Percentiles rank a stretch among this genome's conserved stretches.
These are phyloP conservation scores for Caenorhabditis brenneri DNA, from an alignment of 1,140 invertebrate genomes.

Conservation along the genomic window DNA sequence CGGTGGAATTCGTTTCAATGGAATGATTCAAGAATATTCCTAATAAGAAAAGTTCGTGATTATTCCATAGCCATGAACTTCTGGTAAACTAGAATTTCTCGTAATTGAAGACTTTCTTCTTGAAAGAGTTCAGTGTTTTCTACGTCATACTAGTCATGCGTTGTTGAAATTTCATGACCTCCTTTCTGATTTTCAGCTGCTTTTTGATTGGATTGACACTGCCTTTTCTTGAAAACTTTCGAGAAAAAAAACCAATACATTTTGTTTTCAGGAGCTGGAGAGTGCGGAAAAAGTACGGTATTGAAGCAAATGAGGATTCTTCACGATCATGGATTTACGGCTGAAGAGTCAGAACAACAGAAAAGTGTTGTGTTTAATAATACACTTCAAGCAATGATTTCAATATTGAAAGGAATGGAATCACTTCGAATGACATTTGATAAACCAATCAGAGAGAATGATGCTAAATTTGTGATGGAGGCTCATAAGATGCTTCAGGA, in stretches of 20 bases:
- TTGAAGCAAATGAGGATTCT: constrained; percentile 77
- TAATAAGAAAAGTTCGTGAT: too few relatives aligned
- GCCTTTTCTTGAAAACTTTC: background rate
- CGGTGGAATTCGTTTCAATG: too few relatives aligned
- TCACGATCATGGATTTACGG: constrained; percentile 87
- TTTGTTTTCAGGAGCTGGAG: constrained; percentile 64
- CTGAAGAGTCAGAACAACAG: constrained; percentile 89
- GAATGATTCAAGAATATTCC: too few relatives aligned
- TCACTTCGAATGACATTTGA: constrained; percentile 47
- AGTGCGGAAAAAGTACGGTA: constrained; percentile 68
- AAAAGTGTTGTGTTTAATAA: constrained; percentile 89
- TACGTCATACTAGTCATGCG: background rate
- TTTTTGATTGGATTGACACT: background rate
- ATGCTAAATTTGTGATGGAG: constrained; percentile 58
- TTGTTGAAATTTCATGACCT: background rate
- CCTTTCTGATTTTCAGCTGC: background rate
- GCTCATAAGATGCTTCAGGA: constrained; percentile 69
- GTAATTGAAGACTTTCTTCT: background rate
- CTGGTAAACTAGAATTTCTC: too few relatives aligned
- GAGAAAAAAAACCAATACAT: background rate
- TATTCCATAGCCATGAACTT: too few relatives aligned
- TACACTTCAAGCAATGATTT: constrained; percentile 72
- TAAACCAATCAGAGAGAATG: constrained; percentile 45
- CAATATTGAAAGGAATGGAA: constrained; percentile 54
- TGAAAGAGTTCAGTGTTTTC: background rate